Percentiles rank a stretch among this genome's conserved stretches.
phyloP scores from a whole-genome alignment of 2,113 vertebrate genomes.

The Egretta garzetta region DNA sequence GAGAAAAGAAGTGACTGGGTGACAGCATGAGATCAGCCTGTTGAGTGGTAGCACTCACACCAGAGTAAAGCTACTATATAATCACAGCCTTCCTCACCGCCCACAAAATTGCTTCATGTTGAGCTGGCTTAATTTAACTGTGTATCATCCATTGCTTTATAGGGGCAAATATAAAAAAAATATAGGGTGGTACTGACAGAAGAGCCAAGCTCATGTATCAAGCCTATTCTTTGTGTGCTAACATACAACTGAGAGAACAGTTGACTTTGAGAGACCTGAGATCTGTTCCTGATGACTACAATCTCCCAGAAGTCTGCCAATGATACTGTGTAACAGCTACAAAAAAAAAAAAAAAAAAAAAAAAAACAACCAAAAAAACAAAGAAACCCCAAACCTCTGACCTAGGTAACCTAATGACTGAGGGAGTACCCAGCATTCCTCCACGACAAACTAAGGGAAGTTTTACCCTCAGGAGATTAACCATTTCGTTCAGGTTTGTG shows the following conservation, averaged over 20 bases:
- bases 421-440: neutral
- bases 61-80: neutral
- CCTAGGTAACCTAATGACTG: neutral
- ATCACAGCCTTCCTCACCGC: neutral
- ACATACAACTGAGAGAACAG: neutral
- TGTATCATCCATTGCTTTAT: neutral
- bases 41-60: neutral
- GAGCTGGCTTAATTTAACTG: neutral
- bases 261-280: neutral
- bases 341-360: neutral
- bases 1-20: neutral
- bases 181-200: neutral
- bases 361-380: too few relatives aligned
- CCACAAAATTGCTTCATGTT: neutral
- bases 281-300: neutral
- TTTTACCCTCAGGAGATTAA: neutral
- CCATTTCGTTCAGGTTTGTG: neutral
- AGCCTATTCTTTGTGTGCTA: neutral
- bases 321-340: neutral
- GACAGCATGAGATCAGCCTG: neutral
- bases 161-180: neutral
- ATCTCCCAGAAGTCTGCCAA: neutral
- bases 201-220: neutral
- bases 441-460: neutral
- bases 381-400: too few relatives aligned